A percentile compares a stretch with the other conserved stretches of the same genome.
These are phyloP conservation scores for Noctua janthe DNA, from an alignment of 2,888 invertebrate species.

Conservation along the genomic window DNA sequence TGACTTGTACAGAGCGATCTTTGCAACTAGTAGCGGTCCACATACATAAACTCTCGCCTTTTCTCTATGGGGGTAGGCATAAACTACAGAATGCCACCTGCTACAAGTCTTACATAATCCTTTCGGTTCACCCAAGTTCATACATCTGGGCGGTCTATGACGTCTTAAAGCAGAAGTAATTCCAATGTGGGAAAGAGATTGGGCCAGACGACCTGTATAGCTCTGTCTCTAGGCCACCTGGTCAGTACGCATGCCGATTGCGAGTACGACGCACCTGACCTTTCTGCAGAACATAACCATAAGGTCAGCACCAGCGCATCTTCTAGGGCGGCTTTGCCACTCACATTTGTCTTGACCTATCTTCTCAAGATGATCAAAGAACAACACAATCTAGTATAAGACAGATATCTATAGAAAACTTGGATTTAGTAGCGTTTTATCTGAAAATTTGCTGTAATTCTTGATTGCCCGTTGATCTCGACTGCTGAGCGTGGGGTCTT, in stretches of 20 bases:
- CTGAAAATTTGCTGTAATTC: neutral
- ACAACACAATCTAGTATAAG: neutral
- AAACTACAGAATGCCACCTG: neutral
- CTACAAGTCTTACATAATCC: neutral
- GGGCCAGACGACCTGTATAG: no score
- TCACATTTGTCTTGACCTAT: neutral
- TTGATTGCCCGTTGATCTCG: neutral
- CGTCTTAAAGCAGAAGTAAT: no score
- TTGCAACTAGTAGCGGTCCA: neutral
- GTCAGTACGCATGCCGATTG: neutral
- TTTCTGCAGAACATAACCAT: neutral
- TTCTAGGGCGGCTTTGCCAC: neutral
- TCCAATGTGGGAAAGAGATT: no score
- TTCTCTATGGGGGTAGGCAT: neutral
- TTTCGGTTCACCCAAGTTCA: neutral
- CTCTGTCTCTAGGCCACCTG: no score
- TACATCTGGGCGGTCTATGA: neutral
- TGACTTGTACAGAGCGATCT: neutral
- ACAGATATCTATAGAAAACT: neutral
- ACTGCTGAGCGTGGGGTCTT: neutral
- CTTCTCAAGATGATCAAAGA: neutral
- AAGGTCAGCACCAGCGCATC: neutral
- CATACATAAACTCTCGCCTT: neutral
- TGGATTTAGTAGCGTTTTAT: neutral
- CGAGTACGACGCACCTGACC: neutral